Evolutionary conservation across 2,113 vertebrate species (phyloP).

Genomic region (Psammodynastes pulverulentus): DNA sequence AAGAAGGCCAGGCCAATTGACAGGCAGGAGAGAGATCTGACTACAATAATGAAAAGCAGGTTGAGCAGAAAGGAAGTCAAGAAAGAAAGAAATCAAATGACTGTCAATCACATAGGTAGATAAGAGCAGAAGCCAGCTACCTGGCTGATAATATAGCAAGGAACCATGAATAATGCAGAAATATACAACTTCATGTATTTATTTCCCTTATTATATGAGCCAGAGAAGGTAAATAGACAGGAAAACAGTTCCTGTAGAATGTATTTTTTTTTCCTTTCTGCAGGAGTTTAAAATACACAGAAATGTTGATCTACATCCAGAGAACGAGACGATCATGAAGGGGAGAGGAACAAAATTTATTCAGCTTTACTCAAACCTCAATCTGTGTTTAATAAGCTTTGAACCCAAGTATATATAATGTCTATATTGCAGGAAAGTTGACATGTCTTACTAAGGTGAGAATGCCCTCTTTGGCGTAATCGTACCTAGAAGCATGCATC

Average conservation of each 20-base stretch:
- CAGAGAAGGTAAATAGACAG: slow-evolving; percentile 17
- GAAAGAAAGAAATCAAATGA: slow-evolving; percentile 28
- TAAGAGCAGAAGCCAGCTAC: slow-evolving; percentile 20
- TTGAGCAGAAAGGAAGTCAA: not conserved
- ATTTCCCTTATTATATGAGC: slow-evolving; percentile 24
- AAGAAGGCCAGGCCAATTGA: not conserved
- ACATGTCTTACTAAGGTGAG: not conserved
- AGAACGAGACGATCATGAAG: not conserved
- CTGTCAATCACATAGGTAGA: slow-evolving; percentile 12
- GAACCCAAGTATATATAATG: not conserved
- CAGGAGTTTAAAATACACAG: not conserved
- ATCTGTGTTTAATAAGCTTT: not conserved
- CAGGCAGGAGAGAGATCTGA: not conserved
- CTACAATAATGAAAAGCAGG: not conserved
- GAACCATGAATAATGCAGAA: slow-evolving; percentile 18
- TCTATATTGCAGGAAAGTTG: not conserved
- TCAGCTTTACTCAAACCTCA: not conserved
- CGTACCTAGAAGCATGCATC: not conserved
- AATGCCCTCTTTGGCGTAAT: not conserved
- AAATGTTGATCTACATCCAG: no score
- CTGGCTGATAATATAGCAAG: slow-evolving; percentile 33
- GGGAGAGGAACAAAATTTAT: not conserved
- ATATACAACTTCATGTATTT: slow-evolving; percentile 19
- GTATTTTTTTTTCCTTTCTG: not conserved
- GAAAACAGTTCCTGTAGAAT: not conserved